Evolutionary conservation across 2,797 vertebrate genomes (phyloP).

Genomic region (Scomberomorus guttatus): DNA sequence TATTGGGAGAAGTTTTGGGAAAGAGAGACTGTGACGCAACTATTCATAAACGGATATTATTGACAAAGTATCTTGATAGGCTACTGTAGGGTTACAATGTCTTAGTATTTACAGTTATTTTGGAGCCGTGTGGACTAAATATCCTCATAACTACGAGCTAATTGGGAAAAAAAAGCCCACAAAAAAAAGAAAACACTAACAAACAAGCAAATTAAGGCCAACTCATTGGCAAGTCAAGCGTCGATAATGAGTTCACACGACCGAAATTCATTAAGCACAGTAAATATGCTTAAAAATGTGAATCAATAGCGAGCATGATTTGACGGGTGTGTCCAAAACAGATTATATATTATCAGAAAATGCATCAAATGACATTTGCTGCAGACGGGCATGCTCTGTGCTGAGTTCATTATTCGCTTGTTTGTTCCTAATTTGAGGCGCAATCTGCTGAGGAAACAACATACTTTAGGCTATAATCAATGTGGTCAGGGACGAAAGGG

Average conservation of each 20-base stretch:
- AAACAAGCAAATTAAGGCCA: conserved; percentile 76
- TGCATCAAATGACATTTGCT: conserved; percentile 1
- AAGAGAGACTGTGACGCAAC: neutral
- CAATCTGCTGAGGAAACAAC: neutral
- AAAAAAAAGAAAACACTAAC: conserved; percentile 22
- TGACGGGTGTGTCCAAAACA: conserved; percentile 12
- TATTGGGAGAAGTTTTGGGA: neutral
- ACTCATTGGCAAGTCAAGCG: conserved; percentile 69
- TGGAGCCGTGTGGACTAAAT: conserved; percentile 5
- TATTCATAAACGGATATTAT: neutral
- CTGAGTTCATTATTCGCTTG: neutral
- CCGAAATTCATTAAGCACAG: conserved; percentile 42
- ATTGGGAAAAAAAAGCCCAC: conserved; percentile 15
- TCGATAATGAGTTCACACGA: conserved; percentile 52
- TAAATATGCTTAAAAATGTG: conserved; percentile 20
- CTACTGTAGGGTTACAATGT: neutral
- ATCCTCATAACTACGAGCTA: neutral
- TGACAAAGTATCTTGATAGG: neutral
- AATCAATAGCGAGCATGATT: conserved; percentile 30
- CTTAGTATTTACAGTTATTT: neutral
- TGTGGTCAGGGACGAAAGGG: neutral
- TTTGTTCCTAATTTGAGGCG: conserved; percentile 18
- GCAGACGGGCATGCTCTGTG: neutral
- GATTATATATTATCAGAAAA: conserved; percentile 5
- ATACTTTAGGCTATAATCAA: neutral